Evolutionary conservation across 2,888 invertebrate genomes (phyloP), one percentile per base, ranked within the genome.

Genomic region (Thelaira solivaga): DNA sequence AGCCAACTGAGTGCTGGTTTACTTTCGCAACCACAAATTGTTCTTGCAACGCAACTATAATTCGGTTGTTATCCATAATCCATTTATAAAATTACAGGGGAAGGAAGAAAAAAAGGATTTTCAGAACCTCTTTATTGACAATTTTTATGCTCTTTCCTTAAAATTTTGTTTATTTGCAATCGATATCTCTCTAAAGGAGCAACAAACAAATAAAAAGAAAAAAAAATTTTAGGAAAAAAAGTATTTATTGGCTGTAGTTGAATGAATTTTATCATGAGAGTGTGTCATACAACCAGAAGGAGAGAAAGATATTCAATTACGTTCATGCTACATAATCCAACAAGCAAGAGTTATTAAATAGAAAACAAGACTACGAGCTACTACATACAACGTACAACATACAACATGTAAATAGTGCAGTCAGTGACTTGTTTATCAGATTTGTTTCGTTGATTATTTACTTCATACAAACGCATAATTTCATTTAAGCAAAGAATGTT

Each of bases 391-490:
- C 31, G 36, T 39, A 2, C 8, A 31, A 8, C n/a, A 34, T n/a
- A 7, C 34, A 34, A 16, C 13, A 13, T 39, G 4, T 34, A n/a
- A 13, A 7, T 13, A 39, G 36, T 39, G 26, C 26, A 26, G 26
- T 39, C 36, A 64, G 11, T 72, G 62, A 72, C 72, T 45, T 45
- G 43, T 20, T n/a, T 45, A 45, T 72, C 64, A 31, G 16, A 18
- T 59, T 41, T 41, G 39, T 31, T 49, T 51, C 24, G 10, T 29
- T 29, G 6, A 31, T 69, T 59, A 45, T 10, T 71, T 53, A 26
- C 34, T 29, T 39, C 10, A 34, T 47, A 8, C 18, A 49, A 4
- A 31, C 22, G 34, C 20, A 13, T 36, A 6, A 13, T 4, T 39
- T 55, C 11, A 31, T 31, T 71, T 62, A 7, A 36, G 43, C 34